Evolutionary conservation across 2,888 invertebrate species (phyloP).

Genomic region (Drosophila longiperda): DNA sequence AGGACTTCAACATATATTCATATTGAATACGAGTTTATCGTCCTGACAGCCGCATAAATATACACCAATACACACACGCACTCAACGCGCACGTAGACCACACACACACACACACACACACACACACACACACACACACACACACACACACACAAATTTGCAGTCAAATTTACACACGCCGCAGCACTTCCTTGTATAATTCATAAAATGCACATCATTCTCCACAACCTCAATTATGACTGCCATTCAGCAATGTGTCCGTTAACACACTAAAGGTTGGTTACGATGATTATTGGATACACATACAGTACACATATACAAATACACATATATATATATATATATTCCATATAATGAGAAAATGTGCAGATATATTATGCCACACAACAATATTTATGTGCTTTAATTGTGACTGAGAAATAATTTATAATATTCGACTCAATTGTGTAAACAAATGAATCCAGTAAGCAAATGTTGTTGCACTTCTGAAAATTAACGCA

Average conservation of each 20-base stretch:
- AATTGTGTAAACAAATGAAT: not conserved
- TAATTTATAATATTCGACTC: not conserved
- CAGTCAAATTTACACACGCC: constrained; percentile 27
- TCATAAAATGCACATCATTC: constrained; percentile 80
- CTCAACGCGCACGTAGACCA: constrained; percentile 22
- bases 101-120: not conserved
- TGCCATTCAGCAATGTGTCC: constrained; percentile 54
- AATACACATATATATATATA: constrained; percentile 1
- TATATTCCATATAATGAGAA: constrained; percentile 7
- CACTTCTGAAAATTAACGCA: not conserved
- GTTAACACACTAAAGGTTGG: constrained; percentile 43
- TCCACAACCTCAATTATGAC: constrained; percentile 74
- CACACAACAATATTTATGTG: constrained; percentile 2
- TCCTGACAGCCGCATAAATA: constrained; percentile 53
- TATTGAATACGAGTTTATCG: constrained; percentile 61
- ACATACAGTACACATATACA: constrained; percentile 7
- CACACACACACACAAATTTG: not conserved
- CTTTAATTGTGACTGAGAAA: not conserved
- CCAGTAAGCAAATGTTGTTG: not conserved
- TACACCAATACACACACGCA: constrained; percentile 26
- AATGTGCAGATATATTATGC: constrained; percentile 1
- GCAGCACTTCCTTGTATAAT: constrained; percentile 58
- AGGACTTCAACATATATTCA: constrained; percentile 57
- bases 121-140: constrained; percentile 1
- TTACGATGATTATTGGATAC: constrained; percentile 18